Conservation (phyloP, 2,797 vertebrate genomes). For the Pelobates cultripes region DNA sequence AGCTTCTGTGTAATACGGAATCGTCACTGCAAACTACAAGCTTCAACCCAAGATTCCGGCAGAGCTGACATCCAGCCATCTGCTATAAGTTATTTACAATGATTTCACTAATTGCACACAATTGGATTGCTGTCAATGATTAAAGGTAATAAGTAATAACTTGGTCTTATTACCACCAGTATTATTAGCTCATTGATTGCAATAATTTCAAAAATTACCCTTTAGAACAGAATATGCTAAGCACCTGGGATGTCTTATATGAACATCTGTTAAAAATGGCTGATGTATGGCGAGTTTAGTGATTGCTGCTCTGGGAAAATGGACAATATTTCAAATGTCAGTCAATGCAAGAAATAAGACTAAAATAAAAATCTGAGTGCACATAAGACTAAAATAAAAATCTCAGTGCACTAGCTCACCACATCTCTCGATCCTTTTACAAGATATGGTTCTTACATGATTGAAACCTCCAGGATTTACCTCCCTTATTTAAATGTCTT, state of each 20-base stretch:
- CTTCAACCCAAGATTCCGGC: not conserved
- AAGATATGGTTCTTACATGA: no score
- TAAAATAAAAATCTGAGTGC: not conserved
- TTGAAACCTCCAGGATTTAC: no score
- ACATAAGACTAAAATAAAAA: not conserved
- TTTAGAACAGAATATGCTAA: constrained; percentile 83
- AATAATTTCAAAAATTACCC: constrained; percentile 92
- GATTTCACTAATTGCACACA: constrained; percentile 89
- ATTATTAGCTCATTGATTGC: constrained; percentile 94
- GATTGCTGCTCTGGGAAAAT: constrained; percentile 69
- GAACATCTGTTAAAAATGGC: constrained; percentile 78
- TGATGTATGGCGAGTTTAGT: constrained; percentile 69
- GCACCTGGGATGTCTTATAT: constrained; percentile 83
- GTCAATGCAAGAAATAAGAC: not conserved
- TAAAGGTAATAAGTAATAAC: constrained; percentile 87
- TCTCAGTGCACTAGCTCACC: not conserved
- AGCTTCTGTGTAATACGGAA: constrained; percentile 43
- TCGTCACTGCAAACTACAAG: constrained; percentile 1
- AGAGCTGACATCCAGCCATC: constrained; percentile 79
- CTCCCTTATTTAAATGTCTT: no score
- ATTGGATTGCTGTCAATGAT: constrained; percentile 90
- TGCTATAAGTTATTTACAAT: constrained; percentile 83
- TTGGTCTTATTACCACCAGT: constrained; percentile 81
- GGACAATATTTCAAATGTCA: constrained; percentile 27
- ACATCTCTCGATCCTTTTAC: no score